Evolutionary conservation across 2,797 vertebrate genomes (phyloP).

Genomic region (Notamacropus eugenii): DNA sequence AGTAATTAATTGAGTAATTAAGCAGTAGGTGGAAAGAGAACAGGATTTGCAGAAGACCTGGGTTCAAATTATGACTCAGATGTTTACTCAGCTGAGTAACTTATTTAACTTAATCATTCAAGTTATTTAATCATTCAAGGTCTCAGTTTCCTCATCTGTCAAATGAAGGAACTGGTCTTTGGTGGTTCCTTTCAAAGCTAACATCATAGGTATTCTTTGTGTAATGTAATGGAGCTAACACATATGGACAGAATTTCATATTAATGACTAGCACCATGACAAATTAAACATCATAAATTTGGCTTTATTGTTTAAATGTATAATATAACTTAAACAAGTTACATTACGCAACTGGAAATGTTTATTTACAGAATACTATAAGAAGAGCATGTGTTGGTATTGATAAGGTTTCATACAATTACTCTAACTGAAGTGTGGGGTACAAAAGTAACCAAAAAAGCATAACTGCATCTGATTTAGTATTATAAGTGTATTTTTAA

Average conservation of each 20-base stretch:
- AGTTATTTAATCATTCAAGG: neutral
- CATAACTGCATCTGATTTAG: conserved; percentile 9
- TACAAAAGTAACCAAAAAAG: neutral
- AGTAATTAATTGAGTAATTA: neutral
- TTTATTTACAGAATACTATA: neutral
- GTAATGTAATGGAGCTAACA: neutral
- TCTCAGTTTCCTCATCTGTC: neutral
- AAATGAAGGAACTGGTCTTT: neutral
- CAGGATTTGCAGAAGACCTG: neutral
- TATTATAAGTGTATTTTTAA: conserved; percentile 15
- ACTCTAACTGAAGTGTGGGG: neutral
- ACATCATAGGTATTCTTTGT: neutral
- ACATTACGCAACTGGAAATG: conserved; percentile 21
- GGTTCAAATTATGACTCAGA: neutral
- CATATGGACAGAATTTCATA: neutral
- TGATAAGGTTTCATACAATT: conserved; percentile 2
- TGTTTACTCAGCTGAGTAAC: neutral
- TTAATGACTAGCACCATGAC: neutral
- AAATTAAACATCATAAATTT: neutral
- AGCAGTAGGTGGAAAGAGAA: neutral
- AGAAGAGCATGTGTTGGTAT: neutral
- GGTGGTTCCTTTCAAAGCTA: neutral
- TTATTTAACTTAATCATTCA: neutral
- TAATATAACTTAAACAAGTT: neutral
- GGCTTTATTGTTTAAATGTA: neutral